These are phyloP conservation scores for Lonchura striata DNA, from an alignment of 2,113 vertebrate species.

Conservation along the genomic window DNA sequence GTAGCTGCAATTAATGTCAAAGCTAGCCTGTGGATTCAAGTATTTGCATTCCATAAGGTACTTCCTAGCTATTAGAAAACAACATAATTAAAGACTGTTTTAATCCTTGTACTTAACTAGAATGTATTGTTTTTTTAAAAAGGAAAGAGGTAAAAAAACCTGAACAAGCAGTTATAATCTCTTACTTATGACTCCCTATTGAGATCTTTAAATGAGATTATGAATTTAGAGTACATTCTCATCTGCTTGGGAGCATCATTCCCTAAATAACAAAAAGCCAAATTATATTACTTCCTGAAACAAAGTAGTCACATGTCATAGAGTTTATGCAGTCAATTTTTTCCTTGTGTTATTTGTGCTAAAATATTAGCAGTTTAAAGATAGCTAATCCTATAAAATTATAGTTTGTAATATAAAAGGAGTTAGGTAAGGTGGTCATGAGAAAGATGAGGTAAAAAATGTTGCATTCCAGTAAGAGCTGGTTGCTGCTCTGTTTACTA, in stretches of 20 bases:
- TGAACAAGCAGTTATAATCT: not conserved
- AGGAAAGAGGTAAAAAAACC: not conserved
- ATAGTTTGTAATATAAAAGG: not conserved
- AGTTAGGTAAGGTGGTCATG: not conserved
- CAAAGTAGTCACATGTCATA: not conserved
- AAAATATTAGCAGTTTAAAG: not conserved
- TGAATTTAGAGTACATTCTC: not conserved
- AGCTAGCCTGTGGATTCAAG: not conserved
- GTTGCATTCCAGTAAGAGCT: not conserved
- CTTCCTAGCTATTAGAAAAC: not conserved
- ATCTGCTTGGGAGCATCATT: not conserved
- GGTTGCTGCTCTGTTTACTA: not conserved
- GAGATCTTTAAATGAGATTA: conserved; percentile 9
- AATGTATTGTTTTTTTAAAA: not conserved
- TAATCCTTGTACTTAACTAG: conserved; percentile 1
- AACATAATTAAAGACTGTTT: conserved; percentile 23
- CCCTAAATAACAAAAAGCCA: not conserved
- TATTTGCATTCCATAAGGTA: not conserved
- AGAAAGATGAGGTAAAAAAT: not conserved
- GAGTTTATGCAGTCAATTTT: not conserved
- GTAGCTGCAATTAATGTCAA: not conserved
- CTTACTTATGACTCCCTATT: not conserved
- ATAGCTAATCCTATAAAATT: not conserved
- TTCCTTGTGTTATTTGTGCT: not conserved
- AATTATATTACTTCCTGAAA: not conserved